phyloP scores from a whole-genome alignment of 2,797 vertebrate species.

The Sarcophilus harrisii region DNA sequence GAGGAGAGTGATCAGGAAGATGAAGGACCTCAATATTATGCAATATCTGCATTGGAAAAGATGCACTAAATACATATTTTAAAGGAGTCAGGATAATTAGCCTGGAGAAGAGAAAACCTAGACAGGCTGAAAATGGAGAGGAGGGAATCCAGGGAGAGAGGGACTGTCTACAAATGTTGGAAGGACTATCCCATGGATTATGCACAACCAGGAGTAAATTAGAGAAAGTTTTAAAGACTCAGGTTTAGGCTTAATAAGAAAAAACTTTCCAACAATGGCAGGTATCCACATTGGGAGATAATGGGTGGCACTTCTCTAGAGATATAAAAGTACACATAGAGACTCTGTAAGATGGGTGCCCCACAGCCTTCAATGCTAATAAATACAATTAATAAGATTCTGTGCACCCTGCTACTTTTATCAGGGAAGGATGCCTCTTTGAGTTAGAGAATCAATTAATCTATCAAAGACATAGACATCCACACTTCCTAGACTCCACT shows the following conservation, averaged over 20 bases:
- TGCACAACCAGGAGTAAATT: not conserved
- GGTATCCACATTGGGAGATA: not conserved
- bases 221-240: not conserved
- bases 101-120: not conserved
- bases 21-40: not conserved
- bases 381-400: not conserved
- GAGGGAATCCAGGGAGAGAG: conserved; percentile 2
- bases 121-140: not conserved
- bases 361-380: not conserved
- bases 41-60: not conserved
- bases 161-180: not conserved
- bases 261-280: not conserved
- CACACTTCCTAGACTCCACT: not conserved
- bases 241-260: not conserved
- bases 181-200: not conserved
- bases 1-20: not conserved
- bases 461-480: not conserved
- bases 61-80: not conserved
- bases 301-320: not conserved
- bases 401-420: not conserved
- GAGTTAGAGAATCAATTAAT: not conserved
- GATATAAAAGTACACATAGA: not conserved
- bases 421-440: not conserved
- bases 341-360: not conserved
- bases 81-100: not conserved